Evolutionary conservation across 2,888 invertebrate genomes (phyloP).

Genomic region (Bellardia bayeri): DNA sequence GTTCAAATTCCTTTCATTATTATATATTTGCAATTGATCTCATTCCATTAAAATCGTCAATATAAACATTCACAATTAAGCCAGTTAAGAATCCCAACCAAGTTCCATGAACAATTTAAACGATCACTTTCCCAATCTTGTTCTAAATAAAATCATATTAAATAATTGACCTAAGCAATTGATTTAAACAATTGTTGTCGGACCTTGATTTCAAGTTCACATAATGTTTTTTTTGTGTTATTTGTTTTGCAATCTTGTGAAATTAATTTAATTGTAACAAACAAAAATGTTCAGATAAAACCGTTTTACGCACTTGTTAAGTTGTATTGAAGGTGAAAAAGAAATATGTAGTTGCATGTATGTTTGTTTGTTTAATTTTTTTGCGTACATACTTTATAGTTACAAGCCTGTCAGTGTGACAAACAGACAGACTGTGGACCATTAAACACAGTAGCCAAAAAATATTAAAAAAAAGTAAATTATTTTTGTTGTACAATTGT

Average conservation of each 20-base stretch:
- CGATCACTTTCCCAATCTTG: constrained; percentile 11
- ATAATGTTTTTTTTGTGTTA: constrained; percentile 7
- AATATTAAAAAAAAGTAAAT: background rate
- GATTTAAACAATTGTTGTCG: constrained; percentile 1
- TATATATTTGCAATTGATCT: background rate
- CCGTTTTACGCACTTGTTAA: constrained; percentile 46
- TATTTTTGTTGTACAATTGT: constrained; percentile 1
- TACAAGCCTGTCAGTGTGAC: background rate
- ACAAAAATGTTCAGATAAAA: constrained; percentile 36
- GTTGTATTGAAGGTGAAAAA: constrained; percentile 54
- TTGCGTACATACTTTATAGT: background rate
- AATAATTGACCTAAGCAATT: background rate
- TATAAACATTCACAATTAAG: background rate
- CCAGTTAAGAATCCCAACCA: background rate
- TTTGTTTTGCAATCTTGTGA: constrained; percentile 33
- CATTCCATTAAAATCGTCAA: background rate
- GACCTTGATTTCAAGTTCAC: constrained; percentile 62
- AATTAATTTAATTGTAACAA: constrained; percentile 58
- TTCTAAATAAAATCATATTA: constrained; percentile 8
- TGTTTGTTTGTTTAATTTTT: background rate
- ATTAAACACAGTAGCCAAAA: constrained; percentile 39
- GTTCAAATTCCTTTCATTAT: background rate
- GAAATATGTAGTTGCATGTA: background rate
- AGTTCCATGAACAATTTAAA: background rate
- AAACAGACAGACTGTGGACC: background rate